Evolutionary conservation across 2,888 invertebrate species (phyloP).

Genomic region (Oscheius sp.): DNA sequence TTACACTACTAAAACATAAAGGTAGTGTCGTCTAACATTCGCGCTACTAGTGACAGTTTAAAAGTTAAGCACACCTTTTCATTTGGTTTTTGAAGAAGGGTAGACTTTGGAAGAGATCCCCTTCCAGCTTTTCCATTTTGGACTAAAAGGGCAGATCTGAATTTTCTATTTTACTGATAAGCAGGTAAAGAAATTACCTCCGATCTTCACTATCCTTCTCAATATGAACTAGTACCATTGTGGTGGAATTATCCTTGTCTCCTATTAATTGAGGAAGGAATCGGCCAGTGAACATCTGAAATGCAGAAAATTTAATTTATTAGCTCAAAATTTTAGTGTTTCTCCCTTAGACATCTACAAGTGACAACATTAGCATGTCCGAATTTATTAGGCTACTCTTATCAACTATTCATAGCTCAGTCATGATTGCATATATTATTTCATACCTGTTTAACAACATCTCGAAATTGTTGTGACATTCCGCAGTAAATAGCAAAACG

Average conservation of each 20-base stretch:
- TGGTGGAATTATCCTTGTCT: constrained; percentile 52
- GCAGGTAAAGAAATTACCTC: constrained; percentile 22
- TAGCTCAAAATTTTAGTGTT: not conserved
- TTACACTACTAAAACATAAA: not conserved
- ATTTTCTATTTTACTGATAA: not conserved
- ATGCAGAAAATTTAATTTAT: constrained; percentile 1
- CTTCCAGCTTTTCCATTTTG: constrained; percentile 11
- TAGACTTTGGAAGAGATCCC: not conserved
- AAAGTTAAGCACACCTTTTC: constrained; percentile 9
- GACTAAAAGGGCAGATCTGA: constrained; percentile 8
- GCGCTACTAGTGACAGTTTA: not conserved
- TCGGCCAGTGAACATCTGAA: constrained; percentile 52
- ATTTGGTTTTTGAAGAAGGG: constrained; percentile 1
- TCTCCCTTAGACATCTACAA: not conserved
- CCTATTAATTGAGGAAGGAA: constrained; percentile 37
- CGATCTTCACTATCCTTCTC: constrained; percentile 45
- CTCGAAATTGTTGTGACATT: constrained; percentile 68
- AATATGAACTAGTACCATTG: constrained; percentile 42
- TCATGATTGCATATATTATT: constrained; percentile 22
- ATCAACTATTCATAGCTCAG: constrained; percentile 2
- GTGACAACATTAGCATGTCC: not conserved
- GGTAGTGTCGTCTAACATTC: not conserved
- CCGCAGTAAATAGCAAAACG: constrained; percentile 91
- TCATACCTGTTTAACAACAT: constrained; percentile 52
- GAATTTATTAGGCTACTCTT: not conserved